A percentile compares a stretch with the other conserved stretches of the same genome.
Conservation (phyloP, 2,888 invertebrate genomes). For the Heliconius erato region DNA sequence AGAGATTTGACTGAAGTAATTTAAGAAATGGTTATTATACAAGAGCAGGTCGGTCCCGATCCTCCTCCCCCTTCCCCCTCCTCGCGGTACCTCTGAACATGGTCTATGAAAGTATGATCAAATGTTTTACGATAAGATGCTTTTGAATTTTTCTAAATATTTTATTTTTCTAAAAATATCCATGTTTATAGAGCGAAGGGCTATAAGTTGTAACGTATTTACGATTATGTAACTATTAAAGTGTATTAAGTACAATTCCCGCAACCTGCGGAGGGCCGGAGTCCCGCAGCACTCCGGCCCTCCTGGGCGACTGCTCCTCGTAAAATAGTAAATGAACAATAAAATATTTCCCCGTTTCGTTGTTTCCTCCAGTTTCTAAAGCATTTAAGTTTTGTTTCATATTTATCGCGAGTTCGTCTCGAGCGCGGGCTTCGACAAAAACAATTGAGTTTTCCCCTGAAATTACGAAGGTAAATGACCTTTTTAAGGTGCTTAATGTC, state of each 20-base stretch:
- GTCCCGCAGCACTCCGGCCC: background rate
- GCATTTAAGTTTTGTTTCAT: conserved; percentile 26
- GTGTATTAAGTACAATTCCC: conserved; percentile 1
- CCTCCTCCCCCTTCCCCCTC: background rate
- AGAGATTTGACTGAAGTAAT: conserved; percentile 24
- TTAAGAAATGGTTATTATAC: conserved; percentile 29
- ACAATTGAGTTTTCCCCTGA: conserved; percentile 40
- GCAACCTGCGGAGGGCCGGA: background rate
- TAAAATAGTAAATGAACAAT: conserved; percentile 5
- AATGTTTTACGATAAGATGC: too few relatives aligned
- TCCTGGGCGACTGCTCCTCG: conserved; percentile 10
- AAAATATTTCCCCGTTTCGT: background rate
- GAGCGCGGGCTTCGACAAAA: conserved; percentile 12
- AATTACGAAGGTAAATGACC: conserved; percentile 62
- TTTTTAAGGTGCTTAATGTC: conserved; percentile 74
- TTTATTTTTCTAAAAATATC: background rate
- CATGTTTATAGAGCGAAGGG: background rate
- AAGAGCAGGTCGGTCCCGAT: conserved; percentile 2
- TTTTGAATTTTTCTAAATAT: background rate
- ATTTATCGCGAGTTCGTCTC: background rate
- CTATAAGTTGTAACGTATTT: background rate
- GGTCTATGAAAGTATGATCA: background rate
- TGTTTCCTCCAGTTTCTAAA: background rate
- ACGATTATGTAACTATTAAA: background rate
- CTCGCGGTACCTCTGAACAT: background rate